Conservation (phyloP, 2,797 vertebrate species). For the Chanos chanos region DNA sequence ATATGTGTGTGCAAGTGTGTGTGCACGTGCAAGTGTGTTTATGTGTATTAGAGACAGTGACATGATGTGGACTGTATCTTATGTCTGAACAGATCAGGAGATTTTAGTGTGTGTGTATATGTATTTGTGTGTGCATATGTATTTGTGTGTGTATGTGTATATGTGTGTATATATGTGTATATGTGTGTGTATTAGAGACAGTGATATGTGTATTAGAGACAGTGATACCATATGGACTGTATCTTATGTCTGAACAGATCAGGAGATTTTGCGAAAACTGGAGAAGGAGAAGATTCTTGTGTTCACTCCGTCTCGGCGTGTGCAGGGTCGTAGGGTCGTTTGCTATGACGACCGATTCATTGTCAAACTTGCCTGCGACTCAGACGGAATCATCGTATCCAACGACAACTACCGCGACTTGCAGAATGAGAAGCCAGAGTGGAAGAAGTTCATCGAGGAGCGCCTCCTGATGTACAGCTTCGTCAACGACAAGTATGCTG, state of each 20-base stretch:
- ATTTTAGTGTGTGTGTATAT: too few species aligned
- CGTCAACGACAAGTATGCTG: slow-evolving; percentile 97
- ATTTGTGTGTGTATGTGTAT: too few species aligned
- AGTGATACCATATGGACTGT: slow-evolving; percentile 22
- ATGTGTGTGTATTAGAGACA: too few species aligned
- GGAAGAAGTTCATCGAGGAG: slow-evolving; percentile 99
- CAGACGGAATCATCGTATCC: slow-evolving; percentile 97
- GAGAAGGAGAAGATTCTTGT: slow-evolving; percentile 98
- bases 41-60: slow-evolving; percentile 6
- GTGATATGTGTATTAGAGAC: background rate
- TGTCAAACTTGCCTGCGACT: slow-evolving; percentile 96
- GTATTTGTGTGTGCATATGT: too few species aligned
- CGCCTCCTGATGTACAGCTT: slow-evolving; percentile 98
- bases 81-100: slow-evolving; percentile 86
- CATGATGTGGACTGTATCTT: slow-evolving; percentile 19
- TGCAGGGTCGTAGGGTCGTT: slow-evolving; percentile 95
- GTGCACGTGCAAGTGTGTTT: too few species aligned
- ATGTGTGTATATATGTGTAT: too few species aligned
- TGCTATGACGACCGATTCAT: slow-evolving; percentile 99
- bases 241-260: slow-evolving; percentile 74
- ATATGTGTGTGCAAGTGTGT: too few species aligned
- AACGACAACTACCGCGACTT: slow-evolving; percentile 99
- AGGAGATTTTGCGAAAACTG: slow-evolving; percentile 93
- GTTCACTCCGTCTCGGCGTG: slow-evolving; percentile 95
- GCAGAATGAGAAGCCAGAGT: slow-evolving; percentile 97